Evolutionary conservation across 2,888 invertebrate genomes (phyloP).

Genomic region (Byasa hedistus): DNA sequence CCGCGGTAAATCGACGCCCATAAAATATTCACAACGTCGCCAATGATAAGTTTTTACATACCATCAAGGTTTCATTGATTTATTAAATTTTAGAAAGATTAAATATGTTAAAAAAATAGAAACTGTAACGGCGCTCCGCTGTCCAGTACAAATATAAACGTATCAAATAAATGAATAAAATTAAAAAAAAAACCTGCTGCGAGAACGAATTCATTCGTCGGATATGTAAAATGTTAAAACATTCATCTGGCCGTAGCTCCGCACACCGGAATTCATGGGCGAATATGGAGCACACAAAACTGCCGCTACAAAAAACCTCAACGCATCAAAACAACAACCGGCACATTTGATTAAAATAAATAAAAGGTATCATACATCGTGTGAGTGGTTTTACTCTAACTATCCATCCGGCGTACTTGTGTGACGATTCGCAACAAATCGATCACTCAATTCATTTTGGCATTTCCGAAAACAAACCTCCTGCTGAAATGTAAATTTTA

Average conservation of each 20-base stretch:
- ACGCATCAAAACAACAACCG: constrained; percentile 68
- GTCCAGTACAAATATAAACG: constrained; percentile 58
- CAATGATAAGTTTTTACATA: not conserved
- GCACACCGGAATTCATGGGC: constrained; percentile 70
- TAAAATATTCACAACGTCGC: not conserved
- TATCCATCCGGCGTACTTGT: constrained; percentile 28
- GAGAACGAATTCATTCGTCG: constrained; percentile 71
- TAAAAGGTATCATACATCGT: constrained; percentile 65
- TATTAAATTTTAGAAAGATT: constrained; percentile 8
- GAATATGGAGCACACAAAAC: constrained; percentile 64
- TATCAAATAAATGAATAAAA: constrained; percentile 68
- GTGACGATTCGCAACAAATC: constrained; percentile 28
- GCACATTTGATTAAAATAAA: constrained; percentile 75
- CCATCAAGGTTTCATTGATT: not conserved
- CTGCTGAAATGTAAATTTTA: not conserved
- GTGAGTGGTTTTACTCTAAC: constrained; percentile 38
- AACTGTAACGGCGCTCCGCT: constrained; percentile 24
- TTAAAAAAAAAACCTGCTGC: constrained; percentile 63
- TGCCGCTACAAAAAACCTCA: constrained; percentile 64
- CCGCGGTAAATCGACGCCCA: not conserved
- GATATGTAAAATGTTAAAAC: constrained; percentile 77
- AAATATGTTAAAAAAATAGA: constrained; percentile 20
- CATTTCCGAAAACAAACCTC: not conserved
- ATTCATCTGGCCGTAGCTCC: constrained; percentile 71
- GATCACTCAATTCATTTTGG: constrained; percentile 11